Percentiles rank a stretch among this genome's conserved stretches.
phyloP scores from a whole-genome alignment of 1,140 invertebrate genomes.

The Conus betulinus region DNA sequence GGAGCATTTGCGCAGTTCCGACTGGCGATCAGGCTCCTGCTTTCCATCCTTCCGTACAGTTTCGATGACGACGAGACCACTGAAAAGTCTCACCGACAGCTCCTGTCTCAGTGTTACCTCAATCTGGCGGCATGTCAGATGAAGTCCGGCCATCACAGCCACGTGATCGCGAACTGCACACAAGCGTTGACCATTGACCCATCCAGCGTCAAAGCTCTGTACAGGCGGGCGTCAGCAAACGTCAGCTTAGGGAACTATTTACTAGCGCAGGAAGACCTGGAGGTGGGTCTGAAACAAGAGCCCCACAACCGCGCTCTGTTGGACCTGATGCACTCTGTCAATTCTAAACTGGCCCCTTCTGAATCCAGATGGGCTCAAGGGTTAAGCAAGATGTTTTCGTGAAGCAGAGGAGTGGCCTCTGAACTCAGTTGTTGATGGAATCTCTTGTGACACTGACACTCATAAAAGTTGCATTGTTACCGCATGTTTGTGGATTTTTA shows the following conservation, averaged over 20 bases:
- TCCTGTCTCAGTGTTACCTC: constrained; percentile 59
- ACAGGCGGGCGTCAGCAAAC: constrained; percentile 64
- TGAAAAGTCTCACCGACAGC: constrained; percentile 34
- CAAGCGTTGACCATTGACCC: constrained; percentile 79
- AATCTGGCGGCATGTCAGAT: constrained; percentile 76
- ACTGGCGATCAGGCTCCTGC: constrained; percentile 56
- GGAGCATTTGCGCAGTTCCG: constrained; percentile 60
- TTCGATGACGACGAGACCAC: not conserved
- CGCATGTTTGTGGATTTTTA: too few relatives aligned
- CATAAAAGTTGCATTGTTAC: too few relatives aligned
- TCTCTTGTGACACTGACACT: too few relatives aligned
- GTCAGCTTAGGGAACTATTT: constrained; percentile 53
- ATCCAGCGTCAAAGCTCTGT: constrained; percentile 80
- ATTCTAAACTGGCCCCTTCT: constrained; percentile 1
- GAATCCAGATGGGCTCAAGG: constrained; percentile 33
- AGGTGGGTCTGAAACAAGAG: constrained; percentile 53
- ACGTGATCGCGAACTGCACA: constrained; percentile 81
- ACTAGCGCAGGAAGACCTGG: constrained; percentile 57
- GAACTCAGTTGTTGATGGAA: too few relatives aligned
- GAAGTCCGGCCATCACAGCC: constrained; percentile 79
- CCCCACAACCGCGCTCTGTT: constrained; percentile 57
- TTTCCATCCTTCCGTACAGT: constrained; percentile 41
- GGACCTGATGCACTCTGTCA: constrained; percentile 38
- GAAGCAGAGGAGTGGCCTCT: not conserved
- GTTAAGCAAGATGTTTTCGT: constrained; percentile 42